Evolutionary conservation across 2,797 vertebrate genomes (phyloP).

Genomic region (Mormyrus hasselquistii): DNA sequence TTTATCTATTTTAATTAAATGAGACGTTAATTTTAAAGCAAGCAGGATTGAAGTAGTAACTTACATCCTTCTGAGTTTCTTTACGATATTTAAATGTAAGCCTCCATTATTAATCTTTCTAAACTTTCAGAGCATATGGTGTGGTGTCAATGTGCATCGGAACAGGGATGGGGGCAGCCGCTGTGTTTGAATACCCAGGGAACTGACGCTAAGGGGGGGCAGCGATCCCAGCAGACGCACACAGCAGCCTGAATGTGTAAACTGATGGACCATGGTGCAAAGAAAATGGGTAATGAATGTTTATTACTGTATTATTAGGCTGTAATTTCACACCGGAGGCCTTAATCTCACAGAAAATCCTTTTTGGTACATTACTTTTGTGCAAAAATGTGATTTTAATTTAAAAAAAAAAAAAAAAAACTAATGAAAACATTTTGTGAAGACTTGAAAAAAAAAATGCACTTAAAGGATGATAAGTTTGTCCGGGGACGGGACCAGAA

Average conservation of each 20-base stretch:
- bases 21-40: neutral
- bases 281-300: neutral
- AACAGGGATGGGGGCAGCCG: constrained; percentile 86
- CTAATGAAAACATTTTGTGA: neutral
- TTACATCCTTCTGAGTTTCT: neutral
- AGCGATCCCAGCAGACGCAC: neutral
- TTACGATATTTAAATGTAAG: neutral
- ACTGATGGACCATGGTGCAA: neutral
- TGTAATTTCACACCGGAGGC: neutral
- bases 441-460: neutral
- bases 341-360: neutral
- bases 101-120: neutral
- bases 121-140: constrained; percentile 65
- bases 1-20: neutral
- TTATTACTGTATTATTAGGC: neutral
- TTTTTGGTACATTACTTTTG: neutral
- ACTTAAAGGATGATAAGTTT: neutral
- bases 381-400: neutral
- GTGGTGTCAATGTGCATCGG: constrained; percentile 93
- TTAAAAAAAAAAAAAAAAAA: neutral
- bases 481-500: neutral
- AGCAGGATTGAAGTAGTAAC: neutral
- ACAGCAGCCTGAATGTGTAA: neutral
- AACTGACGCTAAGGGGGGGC: constrained; percentile 4
- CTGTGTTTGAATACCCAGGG: constrained; percentile 73